Conservation (phyloP, 2,888 invertebrate genomes). For the Lampropteryx suffumata region DNA sequence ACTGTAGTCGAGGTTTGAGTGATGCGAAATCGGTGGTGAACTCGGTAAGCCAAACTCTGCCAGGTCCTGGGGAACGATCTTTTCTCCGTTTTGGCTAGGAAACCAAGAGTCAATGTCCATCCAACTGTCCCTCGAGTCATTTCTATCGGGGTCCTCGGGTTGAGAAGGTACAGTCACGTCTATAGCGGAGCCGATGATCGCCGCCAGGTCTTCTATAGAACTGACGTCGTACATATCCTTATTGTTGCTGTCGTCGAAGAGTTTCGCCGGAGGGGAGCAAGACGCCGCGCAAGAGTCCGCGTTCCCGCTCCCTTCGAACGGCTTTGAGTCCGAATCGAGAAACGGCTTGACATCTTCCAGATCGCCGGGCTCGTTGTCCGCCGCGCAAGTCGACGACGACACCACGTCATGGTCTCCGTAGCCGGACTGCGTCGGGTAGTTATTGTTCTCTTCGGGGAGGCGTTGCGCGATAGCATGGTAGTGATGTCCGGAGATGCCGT, state of each 20-base stretch:
- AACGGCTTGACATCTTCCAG: constrained; percentile 85
- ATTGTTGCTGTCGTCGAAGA: constrained; percentile 79
- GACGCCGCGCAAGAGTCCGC: constrained; percentile 83
- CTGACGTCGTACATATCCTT: constrained; percentile 88
- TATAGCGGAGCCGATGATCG: constrained; percentile 93
- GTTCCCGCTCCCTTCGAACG: constrained; percentile 82
- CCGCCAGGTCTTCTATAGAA: constrained; percentile 92
- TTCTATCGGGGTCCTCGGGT: constrained; percentile 87
- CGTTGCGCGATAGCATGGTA: constrained; percentile 92
- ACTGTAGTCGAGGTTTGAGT: constrained; percentile 74
- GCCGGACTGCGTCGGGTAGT: constrained; percentile 84
- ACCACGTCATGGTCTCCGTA: constrained; percentile 88
- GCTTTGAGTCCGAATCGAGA: constrained; percentile 79
- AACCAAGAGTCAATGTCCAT: constrained; percentile 95
- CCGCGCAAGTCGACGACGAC: constrained; percentile 88
- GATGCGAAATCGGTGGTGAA: constrained; percentile 83
- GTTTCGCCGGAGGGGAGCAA: constrained; percentile 76
- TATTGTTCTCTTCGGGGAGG: constrained; percentile 89
- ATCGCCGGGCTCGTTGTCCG: constrained; percentile 84
- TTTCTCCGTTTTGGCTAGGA: constrained; percentile 87
- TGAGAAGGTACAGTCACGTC: constrained; percentile 84
- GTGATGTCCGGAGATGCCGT: constrained; percentile 94
- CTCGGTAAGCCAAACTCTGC: constrained; percentile 86
- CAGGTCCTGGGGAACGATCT: constrained; percentile 86
- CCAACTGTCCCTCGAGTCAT: constrained; percentile 91